Percentiles rank a stretch among this genome's conserved stretches.
These are phyloP conservation scores for Erythrocercus mccallii DNA, from an alignment of 2,113 vertebrate species.

Conservation along the genomic window DNA sequence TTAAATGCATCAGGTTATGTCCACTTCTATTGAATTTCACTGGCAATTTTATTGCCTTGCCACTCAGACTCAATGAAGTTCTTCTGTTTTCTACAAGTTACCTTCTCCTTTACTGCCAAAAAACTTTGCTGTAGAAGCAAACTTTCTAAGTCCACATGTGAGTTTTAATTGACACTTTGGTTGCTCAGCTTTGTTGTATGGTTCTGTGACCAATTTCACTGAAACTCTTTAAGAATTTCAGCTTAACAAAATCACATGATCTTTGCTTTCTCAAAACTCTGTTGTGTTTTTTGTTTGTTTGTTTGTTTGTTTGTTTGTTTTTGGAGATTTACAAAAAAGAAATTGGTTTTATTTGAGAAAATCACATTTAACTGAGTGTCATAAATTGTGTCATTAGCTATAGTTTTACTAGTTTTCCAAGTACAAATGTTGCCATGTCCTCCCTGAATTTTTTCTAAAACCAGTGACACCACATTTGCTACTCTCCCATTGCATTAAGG, in stretches of 20 bases:
- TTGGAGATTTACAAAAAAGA: not conserved
- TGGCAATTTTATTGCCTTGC: not conserved
- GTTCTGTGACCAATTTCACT: not conserved
- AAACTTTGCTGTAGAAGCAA: not conserved
- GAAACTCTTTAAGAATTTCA: not conserved
- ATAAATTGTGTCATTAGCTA: not conserved
- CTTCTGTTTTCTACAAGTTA: not conserved
- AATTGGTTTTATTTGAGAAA: rapidly evolving
- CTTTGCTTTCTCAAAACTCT: not conserved
- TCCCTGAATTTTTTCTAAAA: not conserved
- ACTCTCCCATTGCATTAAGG: not conserved
- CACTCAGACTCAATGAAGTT: not conserved
- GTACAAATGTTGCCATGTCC: not conserved
- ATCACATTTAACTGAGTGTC: not conserved
- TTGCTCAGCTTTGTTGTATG: not conserved
- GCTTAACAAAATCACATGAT: not conserved
- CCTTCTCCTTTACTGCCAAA: not conserved
- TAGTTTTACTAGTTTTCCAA: not conserved
- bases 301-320: too few species aligned
- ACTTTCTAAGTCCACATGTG: not conserved
- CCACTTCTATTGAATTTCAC: not conserved
- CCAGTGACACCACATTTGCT: not conserved
- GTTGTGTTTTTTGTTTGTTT: too few species aligned
- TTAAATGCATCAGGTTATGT: rapidly evolving
- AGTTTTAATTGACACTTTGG: not conserved